phyloP scores from a whole-genome alignment of 2,888 invertebrate genomes.

The Pristionchus exspectatus region DNA sequence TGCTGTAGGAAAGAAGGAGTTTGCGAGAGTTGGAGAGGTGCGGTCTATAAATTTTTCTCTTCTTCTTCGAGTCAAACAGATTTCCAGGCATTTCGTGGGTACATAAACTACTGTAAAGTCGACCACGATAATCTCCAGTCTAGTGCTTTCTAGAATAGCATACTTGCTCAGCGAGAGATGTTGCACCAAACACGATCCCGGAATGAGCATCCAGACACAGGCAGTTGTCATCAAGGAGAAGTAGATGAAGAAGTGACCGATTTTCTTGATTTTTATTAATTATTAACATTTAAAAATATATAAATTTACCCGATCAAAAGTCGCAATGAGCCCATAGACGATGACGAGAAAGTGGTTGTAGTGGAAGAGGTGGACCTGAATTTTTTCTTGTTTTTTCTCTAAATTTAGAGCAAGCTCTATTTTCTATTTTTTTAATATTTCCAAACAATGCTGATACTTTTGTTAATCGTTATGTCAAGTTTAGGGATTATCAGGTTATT shows the following conservation, averaged over 20 bases:
- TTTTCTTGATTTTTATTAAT: not conserved
- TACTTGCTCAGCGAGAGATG: not conserved
- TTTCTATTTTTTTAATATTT: too few relatives aligned
- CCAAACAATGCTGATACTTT: too few relatives aligned
- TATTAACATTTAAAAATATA: not conserved
- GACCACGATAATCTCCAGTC: too few relatives aligned
- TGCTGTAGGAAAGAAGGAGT: not conserved
- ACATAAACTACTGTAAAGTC: too few relatives aligned
- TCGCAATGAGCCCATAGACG: not conserved
- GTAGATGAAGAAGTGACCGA: conserved; percentile 18
- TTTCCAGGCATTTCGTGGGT: too few relatives aligned
- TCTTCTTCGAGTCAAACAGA: too few relatives aligned
- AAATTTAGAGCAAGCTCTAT: too few relatives aligned
- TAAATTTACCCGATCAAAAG: not conserved
- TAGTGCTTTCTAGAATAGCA: not conserved
- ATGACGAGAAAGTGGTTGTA: not conserved
- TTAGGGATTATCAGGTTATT: too few relatives aligned
- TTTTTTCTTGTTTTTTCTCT: not conserved
- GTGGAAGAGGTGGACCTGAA: conserved; percentile 24
- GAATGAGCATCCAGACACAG: conserved; percentile 3
- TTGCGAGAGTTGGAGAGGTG: not conserved
- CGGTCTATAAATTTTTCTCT: not conserved
- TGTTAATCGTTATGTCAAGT: too few relatives aligned
- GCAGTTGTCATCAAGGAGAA: conserved; percentile 25
- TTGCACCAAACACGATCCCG: conserved; percentile 24